phyloP scores from a whole-genome alignment of 2,797 vertebrate species.

The Amniataba percoides region DNA sequence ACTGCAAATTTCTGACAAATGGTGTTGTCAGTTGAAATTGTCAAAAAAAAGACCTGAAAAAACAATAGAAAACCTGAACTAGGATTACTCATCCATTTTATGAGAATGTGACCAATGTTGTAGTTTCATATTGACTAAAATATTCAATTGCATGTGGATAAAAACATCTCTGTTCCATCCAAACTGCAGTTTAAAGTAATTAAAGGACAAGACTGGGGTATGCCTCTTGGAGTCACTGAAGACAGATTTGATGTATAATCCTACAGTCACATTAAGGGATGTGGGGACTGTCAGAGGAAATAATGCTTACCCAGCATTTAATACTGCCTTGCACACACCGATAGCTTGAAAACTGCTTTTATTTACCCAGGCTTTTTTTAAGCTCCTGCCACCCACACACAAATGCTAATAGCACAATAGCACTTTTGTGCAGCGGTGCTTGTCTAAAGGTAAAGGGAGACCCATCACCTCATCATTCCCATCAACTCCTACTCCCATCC shows the following conservation, averaged over 20 bases:
- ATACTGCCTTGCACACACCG: slow-evolving; percentile 54
- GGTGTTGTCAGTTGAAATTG: neutral
- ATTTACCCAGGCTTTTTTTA: slow-evolving; percentile 84
- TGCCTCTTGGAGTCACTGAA: slow-evolving; percentile 19
- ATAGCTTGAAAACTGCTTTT: slow-evolving; percentile 78
- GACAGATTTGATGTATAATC: slow-evolving; percentile 26
- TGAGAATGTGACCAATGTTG: neutral
- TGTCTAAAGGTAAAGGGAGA: slow-evolving; percentile 88
- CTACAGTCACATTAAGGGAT: slow-evolving; percentile 25
- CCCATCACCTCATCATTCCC: slow-evolving; percentile 87
- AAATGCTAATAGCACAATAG: slow-evolving; percentile 87
- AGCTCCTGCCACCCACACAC: slow-evolving; percentile 85
- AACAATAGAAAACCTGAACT: neutral
- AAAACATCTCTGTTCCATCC: neutral
- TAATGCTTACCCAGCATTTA: slow-evolving; percentile 80
- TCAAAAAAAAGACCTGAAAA: neutral
- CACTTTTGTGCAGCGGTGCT: slow-evolving; percentile 84
- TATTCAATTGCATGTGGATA: neutral
- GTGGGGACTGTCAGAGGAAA: slow-evolving; percentile 49
- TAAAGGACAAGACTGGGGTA: neutral
- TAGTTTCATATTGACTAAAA: neutral
- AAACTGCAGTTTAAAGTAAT: neutral
- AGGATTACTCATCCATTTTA: neutral
- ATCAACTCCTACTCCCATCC: slow-evolving; percentile 90
- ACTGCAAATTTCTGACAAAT: neutral